Conservation (phyloP, 1,140 invertebrate species). For the Leptopilina boulardi region DNA sequence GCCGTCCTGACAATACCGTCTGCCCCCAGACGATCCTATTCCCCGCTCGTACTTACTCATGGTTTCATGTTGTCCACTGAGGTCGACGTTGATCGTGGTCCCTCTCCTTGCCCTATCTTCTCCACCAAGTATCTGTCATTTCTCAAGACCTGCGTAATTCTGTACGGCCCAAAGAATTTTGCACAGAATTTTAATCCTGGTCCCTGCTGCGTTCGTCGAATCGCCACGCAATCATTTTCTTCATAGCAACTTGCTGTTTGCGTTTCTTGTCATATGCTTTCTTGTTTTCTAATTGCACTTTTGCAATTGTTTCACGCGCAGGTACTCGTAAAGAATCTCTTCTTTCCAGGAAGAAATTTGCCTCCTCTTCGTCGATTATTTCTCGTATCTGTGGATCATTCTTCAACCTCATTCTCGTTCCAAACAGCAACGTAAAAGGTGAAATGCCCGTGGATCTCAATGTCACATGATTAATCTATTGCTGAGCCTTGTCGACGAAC, state of each 20-base stretch:
- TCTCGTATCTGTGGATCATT: constrained; percentile 52
- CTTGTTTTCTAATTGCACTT: constrained; percentile 62
- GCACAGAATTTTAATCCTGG: constrained; percentile 46
- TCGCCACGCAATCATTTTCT: constrained; percentile 54
- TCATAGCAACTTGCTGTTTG: constrained; percentile 48
- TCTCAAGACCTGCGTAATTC: constrained; percentile 34
- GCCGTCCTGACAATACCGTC: background rate
- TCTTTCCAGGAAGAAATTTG: constrained; percentile 38
- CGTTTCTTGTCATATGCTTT: constrained; percentile 54
- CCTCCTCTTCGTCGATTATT: constrained; percentile 45
- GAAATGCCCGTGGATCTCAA: background rate
- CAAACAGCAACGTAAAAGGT: background rate
- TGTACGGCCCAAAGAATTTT: constrained; percentile 50
- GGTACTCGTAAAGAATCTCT: constrained; percentile 52
- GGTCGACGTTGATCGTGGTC: constrained; percentile 18
- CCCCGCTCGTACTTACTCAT: background rate
- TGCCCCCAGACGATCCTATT: background rate
- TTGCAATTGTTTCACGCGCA: constrained; percentile 56
- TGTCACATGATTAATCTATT: no score
- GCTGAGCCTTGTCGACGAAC: background rate
- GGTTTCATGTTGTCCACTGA: constrained; percentile 41
- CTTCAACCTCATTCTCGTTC: constrained; percentile 6
- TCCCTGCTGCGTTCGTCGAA: constrained; percentile 49
- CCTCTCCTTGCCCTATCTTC: constrained; percentile 34
- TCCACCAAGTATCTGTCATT: constrained; percentile 48